These are phyloP conservation scores for Aspidiotus rigidus DNA, from an alignment of 2,888 invertebrate species.

Conservation along the genomic window DNA sequence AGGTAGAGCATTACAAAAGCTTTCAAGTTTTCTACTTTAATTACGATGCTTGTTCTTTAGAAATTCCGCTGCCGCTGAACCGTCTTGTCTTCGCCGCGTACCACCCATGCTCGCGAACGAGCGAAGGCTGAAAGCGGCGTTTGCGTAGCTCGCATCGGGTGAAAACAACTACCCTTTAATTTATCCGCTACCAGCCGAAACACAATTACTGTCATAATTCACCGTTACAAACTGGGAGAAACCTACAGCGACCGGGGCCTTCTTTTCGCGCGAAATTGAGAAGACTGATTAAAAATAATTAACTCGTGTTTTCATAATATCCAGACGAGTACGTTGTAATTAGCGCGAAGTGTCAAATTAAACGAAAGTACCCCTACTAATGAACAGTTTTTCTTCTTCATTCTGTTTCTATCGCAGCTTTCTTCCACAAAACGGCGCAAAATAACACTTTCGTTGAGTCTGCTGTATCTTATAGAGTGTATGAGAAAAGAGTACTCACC, in stretches of 20 bases:
- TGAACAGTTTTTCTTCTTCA: no score
- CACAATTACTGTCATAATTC: slow-evolving; percentile 29
- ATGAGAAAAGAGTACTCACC: slow-evolving; percentile 16
- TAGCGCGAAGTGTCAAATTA: slow-evolving; percentile 2
- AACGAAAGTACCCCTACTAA: background rate
- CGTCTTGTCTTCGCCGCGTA: background rate
- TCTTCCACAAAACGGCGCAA: no score
- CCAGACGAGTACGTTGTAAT: background rate
- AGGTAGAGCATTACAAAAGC: slow-evolving; percentile 29
- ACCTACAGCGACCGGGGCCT: background rate
- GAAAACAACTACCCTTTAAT: slow-evolving; percentile 30
- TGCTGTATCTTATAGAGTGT: background rate
- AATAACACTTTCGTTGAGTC: no score
- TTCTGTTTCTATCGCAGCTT: no score
- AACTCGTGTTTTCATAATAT: slow-evolving; percentile 10
- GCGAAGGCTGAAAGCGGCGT: background rate
- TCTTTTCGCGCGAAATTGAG: slow-evolving; percentile 6
- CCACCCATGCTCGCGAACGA: background rate
- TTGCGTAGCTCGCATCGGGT: slow-evolving; percentile 14
- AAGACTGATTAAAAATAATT: slow-evolving; percentile 27
- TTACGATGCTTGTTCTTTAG: slow-evolving; percentile 28
- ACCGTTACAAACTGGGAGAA: slow-evolving; percentile 11
- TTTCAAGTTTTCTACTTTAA: slow-evolving; percentile 33
- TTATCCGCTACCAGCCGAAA: slow-evolving; percentile 22
- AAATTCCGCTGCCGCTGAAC: slow-evolving; percentile 6